A percentile compares a stretch with the other conserved stretches of the same genome.
phyloP scores from a whole-genome alignment of 2,113 vertebrate genomes.

The Indicator maculatus region DNA sequence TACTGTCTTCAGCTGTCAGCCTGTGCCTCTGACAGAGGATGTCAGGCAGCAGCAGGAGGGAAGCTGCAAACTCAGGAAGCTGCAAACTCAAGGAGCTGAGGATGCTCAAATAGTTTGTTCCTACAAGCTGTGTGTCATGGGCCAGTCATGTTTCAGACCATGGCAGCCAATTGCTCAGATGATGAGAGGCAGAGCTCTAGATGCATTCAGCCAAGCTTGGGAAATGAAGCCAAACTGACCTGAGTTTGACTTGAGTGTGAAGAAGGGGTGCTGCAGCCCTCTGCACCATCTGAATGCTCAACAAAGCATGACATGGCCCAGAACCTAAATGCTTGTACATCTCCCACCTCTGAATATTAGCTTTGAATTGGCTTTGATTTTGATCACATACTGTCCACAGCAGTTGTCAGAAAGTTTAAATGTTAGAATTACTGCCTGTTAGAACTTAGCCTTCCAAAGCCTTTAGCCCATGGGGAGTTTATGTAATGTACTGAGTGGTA shows the following conservation, averaged over 20 bases:
- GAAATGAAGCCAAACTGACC: background rate
- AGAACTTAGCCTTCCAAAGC: slow-evolving; percentile 53
- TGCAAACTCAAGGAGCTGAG: background rate
- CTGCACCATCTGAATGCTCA: background rate
- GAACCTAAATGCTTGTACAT: background rate
- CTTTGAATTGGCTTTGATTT: slow-evolving; percentile 43
- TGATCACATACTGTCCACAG: slow-evolving; percentile 12
- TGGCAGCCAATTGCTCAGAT: background rate
- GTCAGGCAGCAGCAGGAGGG: background rate
- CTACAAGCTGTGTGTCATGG: background rate
- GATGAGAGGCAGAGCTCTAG: background rate
- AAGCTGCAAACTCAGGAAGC: slow-evolving; percentile 12
- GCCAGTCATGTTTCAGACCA: background rate
- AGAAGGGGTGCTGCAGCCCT: background rate
- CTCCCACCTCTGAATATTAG: background rate
- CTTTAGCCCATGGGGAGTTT: slow-evolving; percentile 49
- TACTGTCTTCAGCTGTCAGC: background rate
- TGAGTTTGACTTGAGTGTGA: background rate
- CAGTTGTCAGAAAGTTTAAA: slow-evolving; percentile 65
- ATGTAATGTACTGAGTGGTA: slow-evolving; percentile 51
- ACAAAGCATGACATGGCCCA: background rate
- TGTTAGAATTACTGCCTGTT: slow-evolving; percentile 58
- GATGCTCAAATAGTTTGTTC: background rate
- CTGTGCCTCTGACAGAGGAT: background rate
- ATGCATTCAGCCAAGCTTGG: background rate